Evolutionary conservation across 2,888 invertebrate species (phyloP), one percentile per base, ranked within the genome.

Genomic region (Ormia ochracea): DNA sequence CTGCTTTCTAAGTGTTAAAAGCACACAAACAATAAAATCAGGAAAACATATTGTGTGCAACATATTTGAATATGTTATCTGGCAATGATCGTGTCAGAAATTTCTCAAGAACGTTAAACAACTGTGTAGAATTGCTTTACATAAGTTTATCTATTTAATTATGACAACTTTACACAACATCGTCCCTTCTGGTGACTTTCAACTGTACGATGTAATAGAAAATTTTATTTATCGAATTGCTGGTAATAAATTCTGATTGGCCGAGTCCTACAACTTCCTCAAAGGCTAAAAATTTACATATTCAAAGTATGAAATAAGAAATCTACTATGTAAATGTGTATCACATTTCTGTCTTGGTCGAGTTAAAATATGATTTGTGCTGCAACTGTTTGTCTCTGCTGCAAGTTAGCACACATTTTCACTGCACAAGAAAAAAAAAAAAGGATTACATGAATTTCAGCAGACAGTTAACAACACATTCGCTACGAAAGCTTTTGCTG

Each of bases 211-310:
- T 21, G n/a, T 9, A 50, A 26, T 50, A 28, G 14, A 45, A 17
- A 21, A n/a, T 28, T 21, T 31, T 45, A 61, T 45, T 68, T 68
- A 45, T 23, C 19, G 19, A 28, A 19, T 38, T 33, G 2, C 4
- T 59, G 26, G 28, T 45, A 28, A 75, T 61, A 75, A 75, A 68
- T 68, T 75, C 19, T 45, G 14, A 61, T 69, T 54, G 36, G 12
- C 4, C 23, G 17, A 36, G 7, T 68, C 36, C 33, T 45, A 36
- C 3, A 33, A 38, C 38, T 59, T 66, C 23, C 59, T 75, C 52
- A 31, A 56, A 50, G 66, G 59, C 48, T 28, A 61, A 76, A 68
- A 63, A 68, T 72, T 76, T 68, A 36, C 56, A 70, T 66, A 66
- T 41, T 23, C 23, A 63, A 63, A 58, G 14, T 68, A 52, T 23